A percentile compares a stretch with the other conserved stretches of the same genome.
These are phyloP conservation scores for Philereme vetulata DNA, from an alignment of 2,888 invertebrate genomes.

Conservation along the genomic window DNA sequence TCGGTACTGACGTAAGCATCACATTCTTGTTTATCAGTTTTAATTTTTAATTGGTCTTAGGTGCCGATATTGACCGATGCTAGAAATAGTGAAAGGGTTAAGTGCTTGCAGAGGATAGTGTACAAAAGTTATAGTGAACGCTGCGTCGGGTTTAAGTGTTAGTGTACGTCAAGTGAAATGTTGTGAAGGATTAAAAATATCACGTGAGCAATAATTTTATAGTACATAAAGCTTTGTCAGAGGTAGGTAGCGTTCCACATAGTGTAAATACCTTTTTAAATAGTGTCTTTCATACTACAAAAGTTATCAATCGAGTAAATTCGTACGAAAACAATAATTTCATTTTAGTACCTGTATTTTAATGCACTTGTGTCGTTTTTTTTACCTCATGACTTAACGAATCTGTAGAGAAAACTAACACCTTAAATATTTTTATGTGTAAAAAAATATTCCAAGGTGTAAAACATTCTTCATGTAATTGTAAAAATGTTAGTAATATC, in stretches of 20 bases:
- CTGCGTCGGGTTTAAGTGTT: constrained; percentile 13
- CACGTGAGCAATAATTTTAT: constrained; percentile 3
- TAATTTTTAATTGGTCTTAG: constrained; percentile 22
- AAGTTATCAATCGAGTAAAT: not conserved
- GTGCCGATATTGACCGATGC: not conserved
- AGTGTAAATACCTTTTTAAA: constrained; percentile 12
- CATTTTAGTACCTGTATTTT: too few species aligned
- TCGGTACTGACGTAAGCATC: constrained; percentile 60
- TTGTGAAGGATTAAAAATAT: not conserved
- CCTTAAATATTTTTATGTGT: constrained; percentile 60
- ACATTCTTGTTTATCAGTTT: constrained; percentile 49
- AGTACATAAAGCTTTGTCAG: not conserved
- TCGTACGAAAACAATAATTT: not conserved
- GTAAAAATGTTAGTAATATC: constrained; percentile 36
- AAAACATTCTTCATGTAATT: constrained; percentile 23
- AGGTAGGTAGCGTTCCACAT: constrained; percentile 4
- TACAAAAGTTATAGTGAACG: constrained; percentile 1
- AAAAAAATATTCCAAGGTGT: constrained; percentile 46
- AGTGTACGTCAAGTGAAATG: constrained; percentile 1
- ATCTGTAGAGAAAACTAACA: constrained; percentile 26
- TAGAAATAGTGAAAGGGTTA: not conserved
- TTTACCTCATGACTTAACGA: constrained; percentile 55
- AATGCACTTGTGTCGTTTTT: constrained; percentile 29
- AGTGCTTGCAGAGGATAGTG: not conserved
- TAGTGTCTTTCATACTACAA: not conserved